phyloP scores from a whole-genome alignment of 2,797 vertebrate species.

The Channa striata region DNA sequence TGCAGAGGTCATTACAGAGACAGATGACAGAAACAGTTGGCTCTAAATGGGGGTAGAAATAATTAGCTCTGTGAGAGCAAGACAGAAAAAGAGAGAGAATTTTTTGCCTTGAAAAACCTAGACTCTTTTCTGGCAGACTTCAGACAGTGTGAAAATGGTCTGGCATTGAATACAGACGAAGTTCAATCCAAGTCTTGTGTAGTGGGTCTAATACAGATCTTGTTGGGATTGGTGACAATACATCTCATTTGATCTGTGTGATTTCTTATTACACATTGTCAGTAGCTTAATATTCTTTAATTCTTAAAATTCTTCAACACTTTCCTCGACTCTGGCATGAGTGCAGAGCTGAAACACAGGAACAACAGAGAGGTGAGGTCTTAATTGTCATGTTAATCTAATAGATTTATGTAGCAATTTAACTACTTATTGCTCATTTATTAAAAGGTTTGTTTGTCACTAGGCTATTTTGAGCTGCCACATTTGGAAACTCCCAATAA shows the following conservation, averaged over 20 bases:
- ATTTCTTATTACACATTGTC: constrained; percentile 56
- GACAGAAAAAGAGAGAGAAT: constrained; percentile 42
- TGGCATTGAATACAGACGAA: constrained; percentile 63
- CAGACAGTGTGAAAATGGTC: constrained; percentile 70
- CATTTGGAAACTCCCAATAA: background rate
- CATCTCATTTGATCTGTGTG: constrained; percentile 61
- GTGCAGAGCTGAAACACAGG: constrained; percentile 22
- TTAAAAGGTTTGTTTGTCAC: constrained; percentile 1
- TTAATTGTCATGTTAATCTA: constrained; percentile 6
- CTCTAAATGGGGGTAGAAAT: constrained; percentile 75
- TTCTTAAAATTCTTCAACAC: too few species aligned
- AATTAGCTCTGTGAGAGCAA: constrained; percentile 73
- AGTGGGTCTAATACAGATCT: constrained; percentile 61
- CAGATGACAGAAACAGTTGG: constrained; percentile 84
- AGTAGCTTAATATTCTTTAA: constrained; percentile 41
- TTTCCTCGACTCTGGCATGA: constrained; percentile 24
- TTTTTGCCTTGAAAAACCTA: constrained; percentile 58
- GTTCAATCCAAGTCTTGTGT: constrained; percentile 69
- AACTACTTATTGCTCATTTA: constrained; percentile 23
- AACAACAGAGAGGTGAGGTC: constrained; percentile 26
- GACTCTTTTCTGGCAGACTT: constrained; percentile 69
- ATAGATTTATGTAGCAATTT: constrained; percentile 15
- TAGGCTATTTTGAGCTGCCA: background rate
- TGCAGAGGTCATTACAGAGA: constrained; percentile 80
- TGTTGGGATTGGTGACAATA: constrained; percentile 65